Base-by-base conservation (phyloP, 2,113 vertebrate species). In the Pontoporia blainvillei region DNA sequence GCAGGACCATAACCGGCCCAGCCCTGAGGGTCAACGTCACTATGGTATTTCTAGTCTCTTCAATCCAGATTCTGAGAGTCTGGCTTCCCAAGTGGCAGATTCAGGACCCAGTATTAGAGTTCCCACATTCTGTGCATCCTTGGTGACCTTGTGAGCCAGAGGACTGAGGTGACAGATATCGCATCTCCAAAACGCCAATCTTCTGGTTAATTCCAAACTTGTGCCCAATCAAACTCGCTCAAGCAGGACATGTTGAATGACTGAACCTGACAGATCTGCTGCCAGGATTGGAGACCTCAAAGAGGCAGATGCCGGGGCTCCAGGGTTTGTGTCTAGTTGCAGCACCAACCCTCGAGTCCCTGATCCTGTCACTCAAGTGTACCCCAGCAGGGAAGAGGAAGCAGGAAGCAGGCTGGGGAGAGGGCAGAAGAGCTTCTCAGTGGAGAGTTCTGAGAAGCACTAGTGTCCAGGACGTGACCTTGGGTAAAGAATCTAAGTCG, bases 191-290 rank as follows among this genome's bases (percentile, higher is more conserved):
- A 90, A 44, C 2, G 31, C 66, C 49, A 10, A 20, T 3, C 54
- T 46, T 62, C 66, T n/a, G 3, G 61, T 29, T 41, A n/a, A 59
- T n/a, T 25, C 21, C 84, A 34, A 15, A 46, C 10, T 11, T 0
- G 5, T 31, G 49, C 31, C 57, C 6, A 11, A 13, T 79, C 52
- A 79, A 44, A 39, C 27, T 25, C 1, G 0, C 62, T 85, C 76
- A 29, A 2, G 36, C 46, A 23, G 71, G 88, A 41, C 0, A 0
- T 8, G 21, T 3, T 11, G 17, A 49, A 31, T 75, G 34, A 64
- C n/a, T 23, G 25, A 13, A 34, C 54, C 78, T 52, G 34, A 39
- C 34, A 86, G 52, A 20, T 67, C 46, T 41, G 17, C 49, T 29
- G 52, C 86, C 81, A 71, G 59, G 66, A 14, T 0, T 36, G 25